phyloP scores from a whole-genome alignment of 2,888 invertebrate genomes.

The Siphonodentalium dalli region DNA sequence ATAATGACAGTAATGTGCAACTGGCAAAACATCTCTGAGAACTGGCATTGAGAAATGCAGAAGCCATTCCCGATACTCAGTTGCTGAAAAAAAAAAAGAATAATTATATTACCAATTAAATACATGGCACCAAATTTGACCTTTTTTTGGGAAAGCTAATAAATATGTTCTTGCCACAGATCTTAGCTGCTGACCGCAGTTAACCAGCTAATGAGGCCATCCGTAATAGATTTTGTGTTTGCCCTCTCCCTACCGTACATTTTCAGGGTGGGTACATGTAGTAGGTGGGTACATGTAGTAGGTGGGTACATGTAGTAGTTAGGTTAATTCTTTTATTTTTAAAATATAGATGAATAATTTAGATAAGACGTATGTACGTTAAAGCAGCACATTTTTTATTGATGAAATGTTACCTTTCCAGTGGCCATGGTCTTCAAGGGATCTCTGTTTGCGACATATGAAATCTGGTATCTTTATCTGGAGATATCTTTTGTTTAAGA shows the following conservation, averaged over 20 bases:
- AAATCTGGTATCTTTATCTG: constrained; percentile 14
- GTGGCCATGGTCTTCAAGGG: constrained; percentile 9
- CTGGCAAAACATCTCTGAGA: constrained; percentile 3
- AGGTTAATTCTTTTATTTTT: too few relatives aligned
- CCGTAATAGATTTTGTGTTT: too few relatives aligned
- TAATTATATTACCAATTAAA: too few relatives aligned
- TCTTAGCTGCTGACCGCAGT: too few relatives aligned
- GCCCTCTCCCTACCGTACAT: too few relatives aligned
- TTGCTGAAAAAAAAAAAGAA: constrained; percentile 15
- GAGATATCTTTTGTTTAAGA: constrained; percentile 7
- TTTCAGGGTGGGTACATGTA: too few relatives aligned
- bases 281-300: too few relatives aligned
- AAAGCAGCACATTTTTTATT: not conserved
- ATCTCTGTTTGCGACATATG: constrained; percentile 6
- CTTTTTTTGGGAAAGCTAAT: too few relatives aligned
- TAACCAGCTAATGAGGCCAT: too few relatives aligned
- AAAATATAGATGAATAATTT: not conserved
- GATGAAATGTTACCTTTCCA: constrained; percentile 18
- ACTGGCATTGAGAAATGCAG: constrained; percentile 19
- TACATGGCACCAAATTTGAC: too few relatives aligned
- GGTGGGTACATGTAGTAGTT: too few relatives aligned
- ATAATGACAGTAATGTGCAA: constrained; percentile 3
- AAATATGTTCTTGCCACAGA: too few relatives aligned
- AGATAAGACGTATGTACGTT: not conserved
- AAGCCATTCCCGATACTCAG: constrained; percentile 20